Percentiles rank a stretch among this genome's conserved stretches.
These are phyloP conservation scores for Trematomus loennbergii DNA, from an alignment of 2,113 vertebrate genomes.

Conservation along the genomic window DNA sequence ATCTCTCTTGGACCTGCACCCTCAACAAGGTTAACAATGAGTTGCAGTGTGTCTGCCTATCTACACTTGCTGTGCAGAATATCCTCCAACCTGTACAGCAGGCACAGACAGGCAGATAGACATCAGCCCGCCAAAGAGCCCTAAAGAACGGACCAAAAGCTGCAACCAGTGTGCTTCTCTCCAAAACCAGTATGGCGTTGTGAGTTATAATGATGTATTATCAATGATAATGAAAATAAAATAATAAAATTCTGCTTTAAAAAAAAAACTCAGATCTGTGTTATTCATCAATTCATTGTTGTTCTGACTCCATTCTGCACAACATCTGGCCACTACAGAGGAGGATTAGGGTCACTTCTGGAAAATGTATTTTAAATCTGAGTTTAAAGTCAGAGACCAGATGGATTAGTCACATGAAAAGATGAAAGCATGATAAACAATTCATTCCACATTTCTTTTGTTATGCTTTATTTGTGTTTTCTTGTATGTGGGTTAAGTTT, in stretches of 20 bases:
- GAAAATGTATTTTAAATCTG: too few species aligned
- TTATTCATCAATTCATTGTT: too few species aligned
- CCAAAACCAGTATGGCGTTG: neutral
- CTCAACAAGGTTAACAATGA: conserved; percentile 39
- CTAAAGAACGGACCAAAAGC: conserved; percentile 42
- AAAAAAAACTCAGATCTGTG: neutral
- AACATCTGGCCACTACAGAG: neutral
- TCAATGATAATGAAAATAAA: neutral
- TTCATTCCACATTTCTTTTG: too few species aligned
- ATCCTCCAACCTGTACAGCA: conserved; percentile 99
- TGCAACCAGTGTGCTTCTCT: conserved; percentile 13
- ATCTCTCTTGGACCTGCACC: neutral
- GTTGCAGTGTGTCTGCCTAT: conserved; percentile 99
- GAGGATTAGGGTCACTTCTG: too few species aligned
- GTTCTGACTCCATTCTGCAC: neutral
- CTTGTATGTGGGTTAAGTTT: too few species aligned
- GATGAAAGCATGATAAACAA: too few species aligned
- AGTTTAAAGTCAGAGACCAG: too few species aligned
- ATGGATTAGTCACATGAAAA: too few species aligned
- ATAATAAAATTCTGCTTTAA: conserved; percentile 8
- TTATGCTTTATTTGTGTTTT: too few species aligned
- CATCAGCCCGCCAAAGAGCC: conserved; percentile 90
- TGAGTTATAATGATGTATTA: conserved; percentile 13
- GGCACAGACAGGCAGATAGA: conserved; percentile 99
- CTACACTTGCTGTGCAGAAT: conserved; percentile 99